phyloP scores from a whole-genome alignment of 2,113 vertebrate species.

The Coryphaenoides rupestris region DNA sequence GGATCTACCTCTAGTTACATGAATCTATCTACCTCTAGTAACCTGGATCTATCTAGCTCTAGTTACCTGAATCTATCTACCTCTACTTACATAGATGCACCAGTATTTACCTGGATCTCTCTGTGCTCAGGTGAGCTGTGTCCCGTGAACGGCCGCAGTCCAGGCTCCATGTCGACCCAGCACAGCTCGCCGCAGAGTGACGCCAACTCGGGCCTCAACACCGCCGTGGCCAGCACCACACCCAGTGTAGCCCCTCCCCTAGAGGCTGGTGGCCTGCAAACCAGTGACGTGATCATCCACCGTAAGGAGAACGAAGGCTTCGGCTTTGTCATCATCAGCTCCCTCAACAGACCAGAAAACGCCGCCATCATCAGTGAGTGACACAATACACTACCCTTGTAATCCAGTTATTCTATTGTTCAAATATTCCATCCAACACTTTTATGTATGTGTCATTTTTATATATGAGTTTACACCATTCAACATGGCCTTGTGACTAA shows the following conservation, averaged over 20 bases:
- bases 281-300: constrained; percentile 91
- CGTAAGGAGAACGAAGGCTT: constrained; percentile 98
- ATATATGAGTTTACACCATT: no score
- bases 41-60: no score
- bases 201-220: constrained; percentile 75
- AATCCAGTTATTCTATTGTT: no score
- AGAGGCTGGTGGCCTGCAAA: constrained; percentile 82
- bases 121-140: constrained; percentile 82
- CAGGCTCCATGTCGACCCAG: constrained; percentile 88
- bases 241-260: constrained; percentile 60
- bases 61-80: no score
- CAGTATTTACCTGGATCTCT: neutral
- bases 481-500: no score
- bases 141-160: constrained; percentile 92
- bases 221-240: constrained; percentile 27
- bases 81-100: no score
- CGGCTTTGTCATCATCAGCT: constrained; percentile 98
- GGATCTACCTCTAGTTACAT: no score
- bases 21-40: no score
- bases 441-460: no score
- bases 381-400: no score
- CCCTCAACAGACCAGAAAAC: constrained; percentile 91
- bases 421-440: no score
- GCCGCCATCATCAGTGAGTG: constrained; percentile 89
- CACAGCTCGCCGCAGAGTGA: constrained; percentile 95